Percentiles rank a stretch among this genome's conserved stretches.
Evolutionary conservation across 2,113 vertebrate species (phyloP).

Genomic region (Stegastes partitus): DNA sequence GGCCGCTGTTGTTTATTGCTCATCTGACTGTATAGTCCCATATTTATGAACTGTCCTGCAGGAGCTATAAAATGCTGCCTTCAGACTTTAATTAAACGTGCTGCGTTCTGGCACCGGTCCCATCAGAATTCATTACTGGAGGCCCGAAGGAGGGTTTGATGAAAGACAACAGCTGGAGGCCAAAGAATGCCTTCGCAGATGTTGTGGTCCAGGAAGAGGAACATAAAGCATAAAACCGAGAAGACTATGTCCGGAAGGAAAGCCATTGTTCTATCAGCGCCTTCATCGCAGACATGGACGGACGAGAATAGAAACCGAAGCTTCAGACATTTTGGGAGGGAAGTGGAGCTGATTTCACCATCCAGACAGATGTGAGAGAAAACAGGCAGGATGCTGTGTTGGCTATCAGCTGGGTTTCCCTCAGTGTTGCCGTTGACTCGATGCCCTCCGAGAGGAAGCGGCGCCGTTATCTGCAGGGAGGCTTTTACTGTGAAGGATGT

Average conservation of each 20-base stretch:
- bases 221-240: slow-evolving; percentile 37
- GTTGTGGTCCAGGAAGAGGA: slow-evolving; percentile 63
- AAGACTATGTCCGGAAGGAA: slow-evolving; percentile 74
- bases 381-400: slow-evolving; percentile 62
- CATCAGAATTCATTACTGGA: neutral
- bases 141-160: neutral
- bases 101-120: slow-evolving; percentile 1
- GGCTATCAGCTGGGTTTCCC: slow-evolving; percentile 37
- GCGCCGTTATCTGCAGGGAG: slow-evolving; percentile 54
- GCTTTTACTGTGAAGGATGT: slow-evolving; percentile 21
- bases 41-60: neutral
- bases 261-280: slow-evolving; percentile 71
- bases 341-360: slow-evolving; percentile 45
- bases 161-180: slow-evolving; percentile 66
- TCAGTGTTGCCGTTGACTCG: slow-evolving; percentile 53
- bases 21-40: neutral
- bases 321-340: slow-evolving; percentile 35
- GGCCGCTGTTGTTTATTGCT: slow-evolving; percentile 1
- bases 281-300: slow-evolving; percentile 21
- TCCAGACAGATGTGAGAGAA: slow-evolving; percentile 61
- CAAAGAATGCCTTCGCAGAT: slow-evolving; percentile 63
- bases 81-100: slow-evolving; percentile 23
- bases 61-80: slow-evolving; percentile 20
- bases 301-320: slow-evolving; percentile 62
- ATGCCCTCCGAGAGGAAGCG: slow-evolving; percentile 39